Evolutionary conservation across 2,113 vertebrate genomes (phyloP).

Genomic region (Catharus fuscescens): DNA sequence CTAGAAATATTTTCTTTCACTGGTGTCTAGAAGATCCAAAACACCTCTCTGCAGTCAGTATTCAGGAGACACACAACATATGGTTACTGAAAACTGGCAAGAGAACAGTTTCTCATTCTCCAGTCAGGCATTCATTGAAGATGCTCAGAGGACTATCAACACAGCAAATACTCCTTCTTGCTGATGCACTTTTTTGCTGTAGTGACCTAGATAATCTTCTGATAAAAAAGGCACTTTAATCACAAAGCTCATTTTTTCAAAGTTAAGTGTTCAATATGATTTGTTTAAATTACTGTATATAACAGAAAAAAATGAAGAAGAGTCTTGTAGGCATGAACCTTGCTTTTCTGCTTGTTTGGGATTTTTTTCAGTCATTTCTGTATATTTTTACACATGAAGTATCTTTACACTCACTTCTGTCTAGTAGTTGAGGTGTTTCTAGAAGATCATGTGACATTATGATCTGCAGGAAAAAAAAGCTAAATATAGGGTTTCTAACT

Average conservation of each 20-base stretch:
- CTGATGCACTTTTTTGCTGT: slow-evolving; percentile 42
- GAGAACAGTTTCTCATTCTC: slow-evolving; percentile 64
- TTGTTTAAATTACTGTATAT: not conserved
- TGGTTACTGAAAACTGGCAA: slow-evolving; percentile 64
- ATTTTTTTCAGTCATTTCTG: not conserved
- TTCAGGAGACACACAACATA: slow-evolving; percentile 66
- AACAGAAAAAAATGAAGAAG: not conserved
- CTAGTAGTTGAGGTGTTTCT: not conserved
- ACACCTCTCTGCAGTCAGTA: slow-evolving; percentile 64
- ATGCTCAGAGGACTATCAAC: slow-evolving; percentile 66
- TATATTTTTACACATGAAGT: not conserved
- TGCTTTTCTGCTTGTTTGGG: not conserved
- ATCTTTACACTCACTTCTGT: not conserved
- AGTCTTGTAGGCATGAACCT: not conserved
- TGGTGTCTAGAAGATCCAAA: slow-evolving; percentile 64
- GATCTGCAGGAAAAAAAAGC: not conserved
- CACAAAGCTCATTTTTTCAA: slow-evolving; percentile 13
- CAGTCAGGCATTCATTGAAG: slow-evolving; percentile 56
- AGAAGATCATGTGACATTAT: not conserved
- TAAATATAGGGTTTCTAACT: not conserved
- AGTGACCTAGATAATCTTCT: slow-evolving; percentile 54
- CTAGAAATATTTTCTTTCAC: slow-evolving; percentile 66
- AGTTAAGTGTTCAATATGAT: not conserved
- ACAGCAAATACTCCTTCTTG: slow-evolving; percentile 59
- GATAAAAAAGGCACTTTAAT: slow-evolving; percentile 38